Conservation (phyloP, 2,888 invertebrate species). For the Drosophila gaucha region DNA sequence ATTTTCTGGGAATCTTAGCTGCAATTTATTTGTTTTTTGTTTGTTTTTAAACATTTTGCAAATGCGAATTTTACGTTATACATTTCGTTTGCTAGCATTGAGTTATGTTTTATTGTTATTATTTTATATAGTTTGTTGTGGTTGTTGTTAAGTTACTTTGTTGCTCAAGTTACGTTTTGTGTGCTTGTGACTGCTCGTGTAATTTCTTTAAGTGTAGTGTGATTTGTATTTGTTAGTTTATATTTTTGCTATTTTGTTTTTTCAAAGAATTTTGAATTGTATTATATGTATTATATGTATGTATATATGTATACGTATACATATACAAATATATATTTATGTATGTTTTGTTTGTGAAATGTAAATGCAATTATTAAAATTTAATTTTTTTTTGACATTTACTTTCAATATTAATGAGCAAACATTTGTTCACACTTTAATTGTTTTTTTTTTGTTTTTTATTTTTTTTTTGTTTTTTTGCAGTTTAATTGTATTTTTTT, state of each 20-base stretch:
- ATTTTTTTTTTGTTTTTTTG: constrained; percentile 42
- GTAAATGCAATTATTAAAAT: constrained; percentile 70
- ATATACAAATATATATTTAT: constrained; percentile 42
- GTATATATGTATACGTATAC: constrained; percentile 19
- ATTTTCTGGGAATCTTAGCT: constrained; percentile 34
- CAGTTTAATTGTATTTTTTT: constrained; percentile 58
- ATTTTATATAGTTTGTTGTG: constrained; percentile 41
- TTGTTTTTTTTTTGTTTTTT: constrained; percentile 15
- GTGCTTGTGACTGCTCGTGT: constrained; percentile 50
- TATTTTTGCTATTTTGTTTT: constrained; percentile 37
- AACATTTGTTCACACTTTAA: constrained; percentile 28
- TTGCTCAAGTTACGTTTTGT: constrained; percentile 45
- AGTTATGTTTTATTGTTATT: constrained; percentile 13
- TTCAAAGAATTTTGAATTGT: constrained; percentile 53
- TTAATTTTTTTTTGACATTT: constrained; percentile 58
- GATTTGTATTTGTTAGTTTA: constrained; percentile 54
- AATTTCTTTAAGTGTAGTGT: constrained; percentile 54
- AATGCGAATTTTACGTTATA: constrained; percentile 58
- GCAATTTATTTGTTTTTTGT: constrained; percentile 30
- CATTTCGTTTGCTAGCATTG: constrained; percentile 46
- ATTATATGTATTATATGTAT: constrained; percentile 15
- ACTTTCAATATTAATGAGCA: constrained; percentile 67
- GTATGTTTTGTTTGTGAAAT: constrained; percentile 62
- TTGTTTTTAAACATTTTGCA: constrained; percentile 30
- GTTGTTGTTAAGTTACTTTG: constrained; percentile 38